Base-by-base conservation (phyloP, 2,113 vertebrate genomes). In the Tragulus kanchil region DNA sequence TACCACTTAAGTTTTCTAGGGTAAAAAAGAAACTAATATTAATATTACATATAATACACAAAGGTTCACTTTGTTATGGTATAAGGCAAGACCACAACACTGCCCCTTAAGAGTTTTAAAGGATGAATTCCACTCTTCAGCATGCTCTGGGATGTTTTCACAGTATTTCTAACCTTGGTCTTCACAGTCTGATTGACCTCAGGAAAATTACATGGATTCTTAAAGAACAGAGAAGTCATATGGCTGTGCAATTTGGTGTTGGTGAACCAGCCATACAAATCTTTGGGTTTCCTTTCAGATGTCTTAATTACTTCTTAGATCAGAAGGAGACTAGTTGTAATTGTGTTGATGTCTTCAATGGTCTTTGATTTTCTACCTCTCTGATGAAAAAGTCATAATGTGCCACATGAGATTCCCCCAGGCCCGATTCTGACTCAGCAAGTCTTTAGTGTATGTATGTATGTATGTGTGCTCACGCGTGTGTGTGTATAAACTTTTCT, bases 61-160 rank as follows among this genome's bases (percentile, higher is more conserved):
- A 94, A 97, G 58, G 21, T 85, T 48, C 8, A 82, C 90, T 95
- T 96, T 96, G 42, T 87, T 62, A 81, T 9, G 25, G 45, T 54
- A 48, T 50, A 73, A 85, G 16, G 77, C 48, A 90, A 61, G 71
- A 61, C 23, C 31, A 23, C 73, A 95, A 73, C 36, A 50, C 36
- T 36, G 54, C 8, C 45, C 19, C 45, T 42, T 71, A 73, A 79
- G 58, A 75, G 6, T 82, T 87, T 81, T 65, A 87, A 91, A 89
- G 58, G 42, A 81, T 95, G 52, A 87, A 92, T 85, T 95, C 78
- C 28, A 90, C 42, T 79, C 83, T 67, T 71, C 45, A 85, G 67
- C n/a, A 62, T 48, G 26, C n/a, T 97, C 65, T 75, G 48, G 48
- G 78, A 64, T 91, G 14, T 90, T 93, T 97, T 95, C 83, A 90